Evolutionary conservation across 2,113 vertebrate genomes (phyloP).

Genomic region (Panthera leo): DNA sequence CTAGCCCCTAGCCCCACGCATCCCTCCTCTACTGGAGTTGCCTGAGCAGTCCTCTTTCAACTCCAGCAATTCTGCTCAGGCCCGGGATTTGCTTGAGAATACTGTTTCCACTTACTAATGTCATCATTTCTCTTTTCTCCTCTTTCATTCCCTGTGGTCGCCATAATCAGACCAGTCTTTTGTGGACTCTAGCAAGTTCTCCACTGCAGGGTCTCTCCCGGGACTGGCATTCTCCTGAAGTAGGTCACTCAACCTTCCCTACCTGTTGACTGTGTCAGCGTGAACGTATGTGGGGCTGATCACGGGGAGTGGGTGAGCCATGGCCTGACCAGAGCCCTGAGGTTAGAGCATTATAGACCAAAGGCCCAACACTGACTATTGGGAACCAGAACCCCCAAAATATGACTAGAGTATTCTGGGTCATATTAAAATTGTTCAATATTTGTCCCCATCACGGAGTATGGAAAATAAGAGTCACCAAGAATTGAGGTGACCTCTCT

Average conservation of each 20-base stretch:
- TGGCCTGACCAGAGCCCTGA: neutral
- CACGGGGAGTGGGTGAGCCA: neutral
- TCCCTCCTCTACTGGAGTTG: neutral
- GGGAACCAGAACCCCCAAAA: neutral
- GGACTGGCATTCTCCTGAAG: constrained; percentile 96
- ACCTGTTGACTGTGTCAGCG: constrained; percentile 81
- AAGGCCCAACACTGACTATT: neutral
- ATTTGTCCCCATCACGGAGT: neutral
- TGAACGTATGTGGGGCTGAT: constrained; percentile 66
- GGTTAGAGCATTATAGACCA: too few species aligned
- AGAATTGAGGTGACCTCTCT: neutral
- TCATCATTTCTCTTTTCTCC: constrained; percentile 85
- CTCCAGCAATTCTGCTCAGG: constrained; percentile 59
- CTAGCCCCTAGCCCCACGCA: neutral
- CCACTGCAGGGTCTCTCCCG: constrained; percentile 93
- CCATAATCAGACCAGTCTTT: constrained; percentile 93
- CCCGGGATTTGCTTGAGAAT: constrained; percentile 75
- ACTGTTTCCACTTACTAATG: constrained; percentile 81
- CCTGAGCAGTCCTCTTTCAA: constrained; percentile 47
- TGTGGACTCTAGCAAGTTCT: constrained; percentile 96
- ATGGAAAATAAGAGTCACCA: neutral
- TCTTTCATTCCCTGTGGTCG: constrained; percentile 83
- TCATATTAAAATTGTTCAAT: neutral
- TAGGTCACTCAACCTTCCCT: constrained; percentile 88
- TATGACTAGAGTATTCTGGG: neutral